Conservation (phyloP, 2,113 vertebrate species). For the Cottus gobio region DNA sequence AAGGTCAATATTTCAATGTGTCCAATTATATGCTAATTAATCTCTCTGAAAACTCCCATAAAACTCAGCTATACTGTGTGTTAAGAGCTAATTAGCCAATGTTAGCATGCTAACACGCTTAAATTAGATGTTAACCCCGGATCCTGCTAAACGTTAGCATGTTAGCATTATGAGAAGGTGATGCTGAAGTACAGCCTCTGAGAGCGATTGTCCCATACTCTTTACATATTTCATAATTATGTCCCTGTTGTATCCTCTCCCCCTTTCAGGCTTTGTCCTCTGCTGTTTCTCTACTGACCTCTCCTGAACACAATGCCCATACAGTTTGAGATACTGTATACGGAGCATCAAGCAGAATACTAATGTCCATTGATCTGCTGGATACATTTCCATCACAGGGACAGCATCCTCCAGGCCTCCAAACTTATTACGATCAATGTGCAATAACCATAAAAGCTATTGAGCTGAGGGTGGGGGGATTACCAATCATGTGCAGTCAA, state of each 20-base stretch:
- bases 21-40: background rate
- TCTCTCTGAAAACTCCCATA: background rate
- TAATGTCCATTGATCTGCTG: conserved; percentile 66
- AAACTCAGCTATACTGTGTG: too few species aligned
- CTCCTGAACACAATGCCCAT: conserved; percentile 5
- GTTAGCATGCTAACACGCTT: background rate
- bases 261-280: background rate
- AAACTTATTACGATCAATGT: conserved; percentile 67
- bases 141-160: background rate
- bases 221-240: background rate
- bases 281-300: conserved; percentile 1
- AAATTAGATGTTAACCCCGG: background rate
- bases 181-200: background rate
- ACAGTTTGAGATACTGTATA: conserved; percentile 27
- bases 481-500: conserved; percentile 55
- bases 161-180: background rate
- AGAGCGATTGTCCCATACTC: background rate
- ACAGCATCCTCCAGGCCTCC: conserved; percentile 54
- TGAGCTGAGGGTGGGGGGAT: conserved; percentile 26
- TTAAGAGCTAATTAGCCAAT: background rate
- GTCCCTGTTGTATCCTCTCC: background rate
- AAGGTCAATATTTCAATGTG: background rate
- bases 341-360: conserved; percentile 43
- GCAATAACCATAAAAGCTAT: conserved; percentile 72
- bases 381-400: conserved; percentile 62